phyloP scores from a whole-genome alignment of 2,888 invertebrate genomes.

The Andrena haemorrhoa region DNA sequence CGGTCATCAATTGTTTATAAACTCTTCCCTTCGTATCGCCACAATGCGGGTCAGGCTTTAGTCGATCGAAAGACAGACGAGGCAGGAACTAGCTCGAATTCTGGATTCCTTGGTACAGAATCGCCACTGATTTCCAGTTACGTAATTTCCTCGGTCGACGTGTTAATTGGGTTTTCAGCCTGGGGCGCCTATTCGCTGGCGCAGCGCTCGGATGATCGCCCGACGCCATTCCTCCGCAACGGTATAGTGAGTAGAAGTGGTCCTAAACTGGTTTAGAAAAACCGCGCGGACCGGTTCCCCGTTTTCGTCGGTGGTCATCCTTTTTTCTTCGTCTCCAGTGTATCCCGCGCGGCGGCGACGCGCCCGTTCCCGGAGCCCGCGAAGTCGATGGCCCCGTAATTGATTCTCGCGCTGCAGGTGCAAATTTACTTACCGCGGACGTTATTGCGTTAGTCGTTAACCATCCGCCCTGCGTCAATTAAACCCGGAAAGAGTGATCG shows the following conservation, averaged over 20 bases:
- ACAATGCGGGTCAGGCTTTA: too few relatives aligned
- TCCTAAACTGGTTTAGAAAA: slow-evolving; percentile 83
- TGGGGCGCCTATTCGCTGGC: slow-evolving; percentile 43
- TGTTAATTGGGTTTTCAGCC: slow-evolving; percentile 57
- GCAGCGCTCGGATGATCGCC: slow-evolving; percentile 30
- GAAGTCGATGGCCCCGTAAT: slow-evolving; percentile 65
- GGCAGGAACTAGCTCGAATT: neutral
- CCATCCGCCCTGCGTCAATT: slow-evolving; percentile 46
- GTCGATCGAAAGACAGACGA: too few relatives aligned
- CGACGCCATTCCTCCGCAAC: slow-evolving; percentile 74
- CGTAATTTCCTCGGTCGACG: slow-evolving; percentile 32
- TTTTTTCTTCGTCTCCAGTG: slow-evolving; percentile 22
- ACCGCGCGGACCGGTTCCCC: slow-evolving; percentile 69
- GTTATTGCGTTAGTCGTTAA: slow-evolving; percentile 13
- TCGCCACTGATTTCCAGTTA: slow-evolving; percentile 43
- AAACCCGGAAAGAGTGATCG: slow-evolving; percentile 23
- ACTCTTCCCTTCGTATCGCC: too few relatives aligned
- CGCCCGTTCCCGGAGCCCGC: slow-evolving; percentile 20
- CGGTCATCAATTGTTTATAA: too few relatives aligned
- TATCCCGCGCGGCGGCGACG: neutral
- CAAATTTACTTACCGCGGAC: slow-evolving; percentile 45
- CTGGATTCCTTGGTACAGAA: neutral
- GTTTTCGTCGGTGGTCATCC: slow-evolving; percentile 36
- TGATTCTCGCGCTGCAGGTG: slow-evolving; percentile 65
- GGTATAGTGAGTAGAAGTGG: slow-evolving; percentile 82